Base-by-base conservation (phyloP, 2,113 vertebrate species). In the Propithecus coquereli region DNA sequence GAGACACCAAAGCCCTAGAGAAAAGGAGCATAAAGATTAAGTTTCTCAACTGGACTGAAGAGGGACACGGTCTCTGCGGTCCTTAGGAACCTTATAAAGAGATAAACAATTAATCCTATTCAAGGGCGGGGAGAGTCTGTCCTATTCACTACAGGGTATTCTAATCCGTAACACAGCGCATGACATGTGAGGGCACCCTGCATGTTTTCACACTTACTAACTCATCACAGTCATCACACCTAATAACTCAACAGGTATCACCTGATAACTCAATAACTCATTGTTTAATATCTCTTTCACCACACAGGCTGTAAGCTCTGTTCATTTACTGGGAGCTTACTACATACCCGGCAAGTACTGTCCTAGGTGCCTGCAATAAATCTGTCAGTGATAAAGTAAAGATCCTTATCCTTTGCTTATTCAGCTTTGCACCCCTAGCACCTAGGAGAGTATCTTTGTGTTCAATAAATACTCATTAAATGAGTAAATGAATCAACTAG, bases 401-500 rank as follows among this genome's bases (percentile, higher is more conserved):
- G 43, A 45, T 30, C n/a, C 14, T 92, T 68, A 61, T 18, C 54
- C 81, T 70, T 79, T 74, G n/a, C 25, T 71, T 79, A 70, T 70
- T 93, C 70, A 87, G 61, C 9, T 92, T 70, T 86, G 88, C 4
- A 70, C 25, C 34, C 23, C 34, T 34, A 4, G 7, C 43, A 91
- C 23, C 40, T 65, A 63, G 32, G 25, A 68, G 76, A 61, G 43
- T 40, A 9, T 63, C 34, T 52, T 52, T 14, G 50, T 52, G 50
- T 52, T 52, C 43, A 93, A 68, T 93, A 87, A 76, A 70, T 74
- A 87, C 63, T 94, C 65, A 97, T 13, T 89, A 40, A 83, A 82
- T 89, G 34, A 94, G 50, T 73, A 70, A 86, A 82, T 65, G 25
- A 94, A 65, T 76, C 40, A 79, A 74, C 70, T 37, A 74, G 43